Conservation (phyloP, 2,888 invertebrate genomes). For the Drosophila planitibia region DNA sequence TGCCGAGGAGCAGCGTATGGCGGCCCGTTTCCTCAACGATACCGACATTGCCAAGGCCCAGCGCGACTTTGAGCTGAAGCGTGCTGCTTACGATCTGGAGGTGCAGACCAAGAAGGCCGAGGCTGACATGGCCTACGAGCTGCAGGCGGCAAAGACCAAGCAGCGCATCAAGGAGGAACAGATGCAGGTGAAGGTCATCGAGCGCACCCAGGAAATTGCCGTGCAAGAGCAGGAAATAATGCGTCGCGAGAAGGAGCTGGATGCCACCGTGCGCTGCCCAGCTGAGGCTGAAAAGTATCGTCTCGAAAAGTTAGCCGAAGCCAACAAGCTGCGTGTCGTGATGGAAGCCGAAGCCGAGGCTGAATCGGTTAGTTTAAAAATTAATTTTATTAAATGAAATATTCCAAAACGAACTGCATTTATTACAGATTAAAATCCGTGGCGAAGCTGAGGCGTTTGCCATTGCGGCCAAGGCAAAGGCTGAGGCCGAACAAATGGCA, state of each 20-base stretch:
- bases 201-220: constrained; percentile 96
- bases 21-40: constrained; percentile 96
- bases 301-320: constrained; percentile 97
- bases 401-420: not conserved
- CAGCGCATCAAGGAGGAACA: constrained; percentile 98
- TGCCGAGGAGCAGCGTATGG: constrained; percentile 98
- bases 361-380: constrained; percentile 88
- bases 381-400: not conserved
- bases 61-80: constrained; percentile 98
- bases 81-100: constrained; percentile 98
- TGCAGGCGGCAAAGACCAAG: constrained; percentile 98
- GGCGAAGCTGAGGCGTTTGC: constrained; percentile 97
- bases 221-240: constrained; percentile 98
- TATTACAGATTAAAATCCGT: constrained; percentile 88
- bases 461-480: constrained; percentile 96
- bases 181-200: constrained; percentile 97
- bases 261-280: constrained; percentile 96
- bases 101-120: constrained; percentile 95
- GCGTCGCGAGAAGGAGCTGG: constrained; percentile 95
- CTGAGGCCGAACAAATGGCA: constrained; percentile 98
- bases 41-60: constrained; percentile 99
- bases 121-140: constrained; percentile 96
- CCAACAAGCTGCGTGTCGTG: constrained; percentile 94
- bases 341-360: constrained; percentile 98
- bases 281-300: constrained; percentile 97